Conservation (phyloP, 2,797 vertebrate species). For the Anguilla anguilla region DNA sequence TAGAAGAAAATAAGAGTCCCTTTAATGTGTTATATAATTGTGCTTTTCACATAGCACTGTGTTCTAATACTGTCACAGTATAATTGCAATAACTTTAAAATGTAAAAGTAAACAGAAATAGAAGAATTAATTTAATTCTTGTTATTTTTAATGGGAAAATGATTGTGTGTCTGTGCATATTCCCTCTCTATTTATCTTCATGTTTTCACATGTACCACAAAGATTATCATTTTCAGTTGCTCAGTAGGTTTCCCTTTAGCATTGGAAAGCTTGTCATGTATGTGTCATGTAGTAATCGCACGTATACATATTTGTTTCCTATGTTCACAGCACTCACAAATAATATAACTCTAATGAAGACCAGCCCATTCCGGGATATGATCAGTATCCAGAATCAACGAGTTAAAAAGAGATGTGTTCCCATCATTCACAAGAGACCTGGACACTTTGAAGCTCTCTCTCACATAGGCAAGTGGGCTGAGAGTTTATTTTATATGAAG, state of each 20-base stretch:
- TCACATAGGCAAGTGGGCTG: conserved; percentile 3
- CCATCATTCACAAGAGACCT: conserved; percentile 2
- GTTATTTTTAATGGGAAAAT: background rate
- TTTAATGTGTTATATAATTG: background rate
- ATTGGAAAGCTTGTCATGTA: background rate
- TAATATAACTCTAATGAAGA: background rate
- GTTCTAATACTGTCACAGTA: background rate
- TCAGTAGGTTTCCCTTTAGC: background rate
- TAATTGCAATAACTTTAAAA: background rate
- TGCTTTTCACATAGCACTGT: background rate
- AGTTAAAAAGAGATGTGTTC: conserved; percentile 30
- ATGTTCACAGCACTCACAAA: background rate
- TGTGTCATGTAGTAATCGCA: background rate
- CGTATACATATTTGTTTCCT: background rate
- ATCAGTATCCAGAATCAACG: conserved; percentile 34
- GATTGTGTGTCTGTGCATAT: background rate
- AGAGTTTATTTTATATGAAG: conserved; percentile 25
- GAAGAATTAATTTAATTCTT: background rate
- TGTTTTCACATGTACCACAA: background rate
- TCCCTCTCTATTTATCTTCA: background rate
- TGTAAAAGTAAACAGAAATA: background rate
- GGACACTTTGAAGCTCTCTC: conserved; percentile 32
- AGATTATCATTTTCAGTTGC: background rate
- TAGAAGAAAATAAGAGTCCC: background rate
- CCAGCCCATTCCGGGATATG: conserved; percentile 18